Percentiles rank a stretch among this genome's conserved stretches.
phyloP scores from a whole-genome alignment of 2,888 invertebrate species.

The Pheosia gnoma region DNA sequence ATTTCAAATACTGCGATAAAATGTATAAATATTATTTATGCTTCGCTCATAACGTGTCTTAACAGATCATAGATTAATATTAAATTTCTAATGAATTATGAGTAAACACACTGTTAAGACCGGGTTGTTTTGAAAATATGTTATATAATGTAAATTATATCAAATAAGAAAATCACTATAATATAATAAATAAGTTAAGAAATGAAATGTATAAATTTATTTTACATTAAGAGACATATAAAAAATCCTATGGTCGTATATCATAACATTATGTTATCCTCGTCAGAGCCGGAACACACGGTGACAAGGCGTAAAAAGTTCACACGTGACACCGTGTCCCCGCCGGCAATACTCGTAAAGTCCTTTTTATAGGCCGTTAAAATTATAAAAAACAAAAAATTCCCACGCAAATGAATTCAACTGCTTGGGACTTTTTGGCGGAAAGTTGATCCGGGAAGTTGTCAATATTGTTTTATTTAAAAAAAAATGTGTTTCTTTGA shows the following conservation, averaged over 20 bases:
- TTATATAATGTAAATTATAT: no score
- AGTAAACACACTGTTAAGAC: no score
- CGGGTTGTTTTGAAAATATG: no score
- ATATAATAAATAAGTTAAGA: no score
- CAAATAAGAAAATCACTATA: no score
- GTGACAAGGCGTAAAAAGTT: slow-evolving; percentile 5
- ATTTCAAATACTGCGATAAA: no score
- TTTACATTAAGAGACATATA: neutral
- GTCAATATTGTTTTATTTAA: neutral
- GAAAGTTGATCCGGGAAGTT: neutral
- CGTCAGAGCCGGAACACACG: slow-evolving; percentile 7
- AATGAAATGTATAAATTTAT: neutral
- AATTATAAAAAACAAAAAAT: slow-evolving; percentile 6
- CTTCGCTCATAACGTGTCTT: no score
- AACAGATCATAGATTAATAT: no score
- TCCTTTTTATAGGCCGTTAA: slow-evolving; percentile 4
- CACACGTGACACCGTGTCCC: slow-evolving; percentile 4
- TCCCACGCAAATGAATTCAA: slow-evolving; percentile 1
- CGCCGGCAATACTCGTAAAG: slow-evolving; percentile 4
- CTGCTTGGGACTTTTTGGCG: slow-evolving; percentile 3
- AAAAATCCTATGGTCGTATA: neutral
- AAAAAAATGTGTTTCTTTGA: no score
- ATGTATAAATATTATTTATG: no score
- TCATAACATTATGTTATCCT: neutral
- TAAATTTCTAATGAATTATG: no score